These are phyloP conservation scores for Argopecten irradians DNA, from an alignment of 1,140 invertebrate species.

Conservation along the genomic window DNA sequence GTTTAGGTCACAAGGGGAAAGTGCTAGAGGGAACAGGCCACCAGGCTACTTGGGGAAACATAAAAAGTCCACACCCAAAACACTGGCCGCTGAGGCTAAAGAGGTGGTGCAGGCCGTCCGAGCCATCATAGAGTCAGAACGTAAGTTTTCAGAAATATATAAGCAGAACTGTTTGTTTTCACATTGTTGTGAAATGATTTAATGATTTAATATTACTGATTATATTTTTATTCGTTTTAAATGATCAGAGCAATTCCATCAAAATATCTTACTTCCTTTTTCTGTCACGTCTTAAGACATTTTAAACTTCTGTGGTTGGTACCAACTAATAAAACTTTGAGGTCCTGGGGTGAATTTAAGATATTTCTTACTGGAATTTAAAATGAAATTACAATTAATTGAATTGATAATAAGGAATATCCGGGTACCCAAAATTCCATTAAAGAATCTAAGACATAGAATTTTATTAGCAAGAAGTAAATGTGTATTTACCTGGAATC, in stretches of 20 bases:
- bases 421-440: neutral
- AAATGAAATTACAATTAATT: too few species aligned
- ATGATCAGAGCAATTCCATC: too few species aligned
- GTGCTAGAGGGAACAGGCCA: conserved; percentile 45
- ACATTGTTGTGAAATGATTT: too few species aligned
- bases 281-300: too few species aligned
- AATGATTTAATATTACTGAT: too few species aligned
- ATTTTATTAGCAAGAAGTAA: neutral
- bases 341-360: too few species aligned
- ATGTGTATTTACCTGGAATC: neutral
- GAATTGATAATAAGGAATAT: neutral
- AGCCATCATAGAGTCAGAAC: conserved; percentile 68
- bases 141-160: too few species aligned
- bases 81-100: conserved; percentile 63
- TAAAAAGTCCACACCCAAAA: conserved; percentile 59
- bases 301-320: too few species aligned
- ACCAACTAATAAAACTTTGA: too few species aligned
- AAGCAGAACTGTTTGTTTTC: too few species aligned
- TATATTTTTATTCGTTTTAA: too few species aligned
- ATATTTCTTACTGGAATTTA: neutral
- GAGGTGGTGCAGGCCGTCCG: conserved; percentile 69
- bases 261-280: too few species aligned
- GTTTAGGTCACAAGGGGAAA: conserved; percentile 31
- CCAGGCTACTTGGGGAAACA: conserved; percentile 61
- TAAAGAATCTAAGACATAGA: neutral